phyloP scores from a whole-genome alignment of 2,113 vertebrate species.

The Prolemur simus region DNA sequence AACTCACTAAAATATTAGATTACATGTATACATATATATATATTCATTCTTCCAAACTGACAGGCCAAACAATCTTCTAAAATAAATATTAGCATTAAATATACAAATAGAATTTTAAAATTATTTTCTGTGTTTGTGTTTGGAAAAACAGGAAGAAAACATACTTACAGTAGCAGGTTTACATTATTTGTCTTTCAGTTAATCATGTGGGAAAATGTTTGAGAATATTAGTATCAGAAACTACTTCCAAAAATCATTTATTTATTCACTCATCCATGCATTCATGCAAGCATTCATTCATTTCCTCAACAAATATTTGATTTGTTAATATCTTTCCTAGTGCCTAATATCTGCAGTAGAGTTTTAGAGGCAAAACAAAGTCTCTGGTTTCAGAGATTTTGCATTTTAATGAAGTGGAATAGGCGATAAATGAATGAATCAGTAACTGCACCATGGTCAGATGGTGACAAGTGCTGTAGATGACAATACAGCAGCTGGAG shows the following conservation, averaged over 20 bases:
- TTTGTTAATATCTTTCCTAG: background rate
- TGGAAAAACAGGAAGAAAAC: background rate
- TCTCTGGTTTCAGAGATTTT: background rate
- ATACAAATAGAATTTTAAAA: background rate
- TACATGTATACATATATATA: background rate
- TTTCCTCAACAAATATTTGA: background rate
- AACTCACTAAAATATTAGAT: background rate
- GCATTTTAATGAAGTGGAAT: background rate
- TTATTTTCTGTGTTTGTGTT: background rate
- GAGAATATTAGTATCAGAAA: background rate
- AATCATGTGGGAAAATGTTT: background rate
- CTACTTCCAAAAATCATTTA: background rate
- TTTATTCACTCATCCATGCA: background rate
- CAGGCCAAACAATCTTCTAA: background rate
- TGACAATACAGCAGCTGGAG: background rate
- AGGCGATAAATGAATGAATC: background rate
- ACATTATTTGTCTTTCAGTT: background rate
- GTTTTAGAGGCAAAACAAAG: background rate
- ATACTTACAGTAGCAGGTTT: background rate
- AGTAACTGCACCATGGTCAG: rapidly evolving
- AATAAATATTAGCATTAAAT: background rate
- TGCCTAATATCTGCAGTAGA: background rate
- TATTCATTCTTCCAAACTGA: background rate
- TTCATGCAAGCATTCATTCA: background rate
- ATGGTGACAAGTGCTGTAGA: background rate